Evolutionary conservation across 2,113 vertebrate species (phyloP), one percentile per base, ranked within the genome.

Genomic region (Heloderma charlesbogerti): DNA sequence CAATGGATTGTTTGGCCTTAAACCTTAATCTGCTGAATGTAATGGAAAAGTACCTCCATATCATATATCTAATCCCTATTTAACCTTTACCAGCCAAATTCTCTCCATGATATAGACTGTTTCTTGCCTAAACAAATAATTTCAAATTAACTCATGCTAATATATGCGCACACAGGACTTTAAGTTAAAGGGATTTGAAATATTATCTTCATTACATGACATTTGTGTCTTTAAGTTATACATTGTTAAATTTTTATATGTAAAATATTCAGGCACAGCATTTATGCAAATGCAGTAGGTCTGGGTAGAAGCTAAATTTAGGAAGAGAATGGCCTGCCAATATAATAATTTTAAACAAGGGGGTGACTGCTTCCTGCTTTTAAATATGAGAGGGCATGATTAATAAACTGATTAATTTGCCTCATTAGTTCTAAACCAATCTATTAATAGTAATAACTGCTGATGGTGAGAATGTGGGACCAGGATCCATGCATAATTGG

Each of bases 121-220:
- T 74, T 84, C 92, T 88, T 92, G n/a, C 45, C 40, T 86, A 90
- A 78, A 90, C 40, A 93, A 92, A 91, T 84, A 54, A 87, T 83
- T 92, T 94, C 29, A 82, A 57, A 91, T 94, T 92, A 94, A 92
- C 45, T 93, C 63, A 90, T 88, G 74, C 15, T 95, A 95, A 96
- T 94, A 3, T 93, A 95, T 96, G 92, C 95, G 83, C 63, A 91
- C 51, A 60, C 94, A 95, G 90, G 92, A 86, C 81, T 93, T 93
- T 90, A 94, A 93, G 84, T 88, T 89, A 95, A 90, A 94, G 57
- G 94, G 78, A 94, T 95, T 91, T 93, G 69, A 94, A 94, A 75
- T 84, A 86, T 93, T 92, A 86, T 40, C 89, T 86, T 94, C 94
- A 96, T 96, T 96, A 95, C 86, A 90, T 88, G 48, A 48, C 63